These are phyloP conservation scores for Anthopleura xanthogrammica DNA, from an alignment of 92 coral and sea anemone species.

Conservation along the genomic window DNA sequence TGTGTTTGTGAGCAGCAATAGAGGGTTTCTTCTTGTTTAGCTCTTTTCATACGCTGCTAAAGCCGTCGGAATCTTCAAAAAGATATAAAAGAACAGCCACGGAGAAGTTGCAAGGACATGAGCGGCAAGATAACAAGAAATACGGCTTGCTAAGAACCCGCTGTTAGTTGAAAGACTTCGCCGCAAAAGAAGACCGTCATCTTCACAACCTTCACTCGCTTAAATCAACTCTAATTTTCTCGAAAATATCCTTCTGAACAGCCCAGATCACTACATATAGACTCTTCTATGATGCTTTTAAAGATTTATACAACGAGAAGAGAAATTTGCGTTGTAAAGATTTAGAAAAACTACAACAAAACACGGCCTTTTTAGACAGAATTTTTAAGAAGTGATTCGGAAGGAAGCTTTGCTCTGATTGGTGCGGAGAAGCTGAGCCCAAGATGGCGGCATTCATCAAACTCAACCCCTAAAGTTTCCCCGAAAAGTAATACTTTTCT, in stretches of 20 bases:
- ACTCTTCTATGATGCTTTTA: not conserved
- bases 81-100: slow-evolving; percentile 32
- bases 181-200: slow-evolving; percentile 38
- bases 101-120: slow-evolving; percentile 34
- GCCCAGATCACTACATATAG: not conserved
- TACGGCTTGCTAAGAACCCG: slow-evolving; percentile 9
- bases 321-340: not conserved
- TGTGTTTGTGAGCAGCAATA: not conserved
- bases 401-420: slow-evolving; percentile 27
- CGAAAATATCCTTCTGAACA: not conserved
- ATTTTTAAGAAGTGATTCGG: slow-evolving; percentile 20
- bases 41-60: slow-evolving; percentile 4
- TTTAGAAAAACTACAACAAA: not conserved
- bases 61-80: slow-evolving; percentile 41
- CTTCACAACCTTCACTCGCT: not conserved
- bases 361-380: slow-evolving; percentile 22
- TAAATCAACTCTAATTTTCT: not conserved
- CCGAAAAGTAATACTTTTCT: slow-evolving; percentile 8
- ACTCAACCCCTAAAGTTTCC: not conserved
- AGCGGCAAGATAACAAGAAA: slow-evolving; percentile 33
- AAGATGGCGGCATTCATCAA: slow-evolving; percentile 34
- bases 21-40: not conserved
- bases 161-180: slow-evolving; percentile 27
- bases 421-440: slow-evolving; percentile 35
- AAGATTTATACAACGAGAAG: not conserved